phyloP scores from a whole-genome alignment of 2,888 invertebrate genomes.

The Aelia acuminata region DNA sequence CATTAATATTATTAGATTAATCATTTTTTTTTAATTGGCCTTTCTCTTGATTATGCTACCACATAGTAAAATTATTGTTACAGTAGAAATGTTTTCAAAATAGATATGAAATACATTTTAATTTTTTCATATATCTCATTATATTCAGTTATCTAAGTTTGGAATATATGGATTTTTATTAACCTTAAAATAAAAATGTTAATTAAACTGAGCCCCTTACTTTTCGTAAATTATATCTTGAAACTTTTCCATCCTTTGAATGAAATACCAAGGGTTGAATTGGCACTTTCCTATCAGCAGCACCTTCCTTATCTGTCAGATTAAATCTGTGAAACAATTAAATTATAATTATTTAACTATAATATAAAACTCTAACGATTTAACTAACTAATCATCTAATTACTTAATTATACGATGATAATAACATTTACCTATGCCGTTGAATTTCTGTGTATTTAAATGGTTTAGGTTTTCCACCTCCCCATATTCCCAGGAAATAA shows the following conservation, averaged over 20 bases:
- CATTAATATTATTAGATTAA: too few relatives aligned
- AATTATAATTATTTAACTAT: slow-evolving; percentile 20
- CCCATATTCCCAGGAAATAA: slow-evolving; percentile 97
- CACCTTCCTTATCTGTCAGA: slow-evolving; percentile 88
- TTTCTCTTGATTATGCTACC: too few relatives aligned
- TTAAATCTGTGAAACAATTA: slow-evolving; percentile 75
- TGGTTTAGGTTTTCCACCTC: slow-evolving; percentile 93
- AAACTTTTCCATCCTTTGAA: slow-evolving; percentile 89
- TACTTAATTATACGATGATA: not conserved
- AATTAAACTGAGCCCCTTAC: slow-evolving; percentile 72
- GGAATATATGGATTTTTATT: too few relatives aligned
- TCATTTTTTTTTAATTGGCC: too few relatives aligned
- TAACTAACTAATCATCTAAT: too few relatives aligned
- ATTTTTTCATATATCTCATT: not conserved
- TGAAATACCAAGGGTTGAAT: slow-evolving; percentile 92
- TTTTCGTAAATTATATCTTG: slow-evolving; percentile 94
- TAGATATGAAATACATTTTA: too few relatives aligned
- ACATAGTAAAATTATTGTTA: too few relatives aligned
- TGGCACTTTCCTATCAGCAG: slow-evolving; percentile 94
- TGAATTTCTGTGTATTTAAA: slow-evolving; percentile 98
- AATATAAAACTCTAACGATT: too few relatives aligned
- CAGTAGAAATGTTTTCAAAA: too few relatives aligned
- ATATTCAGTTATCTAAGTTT: too few relatives aligned
- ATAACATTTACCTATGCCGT: slow-evolving; percentile 77
- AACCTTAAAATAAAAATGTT: not conserved